phyloP scores from a whole-genome alignment of 2,888 invertebrate genomes.

The Heliconius charithonia region DNA sequence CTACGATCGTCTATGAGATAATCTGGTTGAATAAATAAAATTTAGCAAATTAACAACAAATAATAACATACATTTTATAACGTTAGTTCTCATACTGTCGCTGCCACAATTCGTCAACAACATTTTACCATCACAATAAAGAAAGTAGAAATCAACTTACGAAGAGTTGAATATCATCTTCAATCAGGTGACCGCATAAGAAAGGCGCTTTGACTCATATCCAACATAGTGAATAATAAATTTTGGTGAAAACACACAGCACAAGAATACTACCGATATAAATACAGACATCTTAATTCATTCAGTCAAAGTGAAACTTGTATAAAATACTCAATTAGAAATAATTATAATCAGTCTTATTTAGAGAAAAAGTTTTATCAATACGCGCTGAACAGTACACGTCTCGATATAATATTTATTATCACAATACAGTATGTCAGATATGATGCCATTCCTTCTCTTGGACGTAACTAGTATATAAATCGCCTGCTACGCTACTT shows the following conservation, averaged over 20 bases:
- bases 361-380: slow-evolving; percentile 82
- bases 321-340: slow-evolving; percentile 84
- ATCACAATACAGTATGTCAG: slow-evolving; percentile 84
- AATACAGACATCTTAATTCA: slow-evolving; percentile 82
- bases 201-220: slow-evolving; percentile 84
- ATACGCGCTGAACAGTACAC: slow-evolving; percentile 68
- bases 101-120: slow-evolving; percentile 82
- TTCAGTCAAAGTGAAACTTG: slow-evolving; percentile 82
- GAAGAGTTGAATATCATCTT: slow-evolving; percentile 70
- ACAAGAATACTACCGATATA: slow-evolving; percentile 79
- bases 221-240: slow-evolving; percentile 82
- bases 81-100: slow-evolving; percentile 72
- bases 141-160: slow-evolving; percentile 70
- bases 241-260: slow-evolving; percentile 74
- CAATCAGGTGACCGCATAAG: slow-evolving; percentile 79
- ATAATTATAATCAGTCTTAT: slow-evolving; percentile 86
- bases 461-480: slow-evolving; percentile 83
- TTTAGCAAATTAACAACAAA: slow-evolving; percentile 82
- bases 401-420: slow-evolving; percentile 68
- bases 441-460: slow-evolving; percentile 85
- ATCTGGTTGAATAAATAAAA: slow-evolving; percentile 78
- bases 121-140: slow-evolving; percentile 80
- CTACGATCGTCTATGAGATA: slow-evolving; percentile 75
- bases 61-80: slow-evolving; percentile 67
- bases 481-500: slow-evolving; percentile 84